Evolutionary conservation across 2,888 invertebrate genomes (phyloP).

Genomic region (Cerceris rybyensis): DNA sequence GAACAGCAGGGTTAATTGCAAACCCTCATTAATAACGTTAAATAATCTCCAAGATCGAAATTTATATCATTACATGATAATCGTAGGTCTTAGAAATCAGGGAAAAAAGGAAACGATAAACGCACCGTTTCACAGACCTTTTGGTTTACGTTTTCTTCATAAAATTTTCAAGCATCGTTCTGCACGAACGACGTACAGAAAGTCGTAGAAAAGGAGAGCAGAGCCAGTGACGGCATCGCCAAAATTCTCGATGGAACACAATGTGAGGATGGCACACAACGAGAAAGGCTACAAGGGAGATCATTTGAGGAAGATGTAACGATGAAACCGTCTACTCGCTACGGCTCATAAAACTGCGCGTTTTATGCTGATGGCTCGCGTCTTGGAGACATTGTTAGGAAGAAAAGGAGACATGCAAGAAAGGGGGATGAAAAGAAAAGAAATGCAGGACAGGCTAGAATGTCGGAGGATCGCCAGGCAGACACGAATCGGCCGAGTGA

Average conservation of each 20-base stretch:
- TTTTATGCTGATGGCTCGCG: constrained; percentile 80
- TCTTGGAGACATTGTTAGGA: constrained; percentile 72
- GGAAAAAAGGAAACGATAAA: not conserved
- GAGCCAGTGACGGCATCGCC: constrained; percentile 31
- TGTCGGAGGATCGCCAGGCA: constrained; percentile 6
- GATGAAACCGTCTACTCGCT: constrained; percentile 74
- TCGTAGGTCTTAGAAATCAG: too few species aligned
- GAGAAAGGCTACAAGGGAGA: constrained; percentile 36
- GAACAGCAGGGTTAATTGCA: too few species aligned
- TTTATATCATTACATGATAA: too few species aligned
- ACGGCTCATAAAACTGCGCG: constrained; percentile 79
- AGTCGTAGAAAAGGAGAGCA: not conserved
- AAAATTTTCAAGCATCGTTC: not conserved
- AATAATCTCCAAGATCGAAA: too few species aligned
- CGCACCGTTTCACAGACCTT: not conserved
- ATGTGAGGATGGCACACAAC: constrained; percentile 29
- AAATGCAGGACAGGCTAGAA: constrained; percentile 26
- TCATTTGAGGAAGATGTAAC: constrained; percentile 77
- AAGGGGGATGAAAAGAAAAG: constrained; percentile 16
- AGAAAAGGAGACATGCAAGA: constrained; percentile 45
- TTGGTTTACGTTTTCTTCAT: not conserved
- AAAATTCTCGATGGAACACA: constrained; percentile 47
- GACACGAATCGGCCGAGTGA: constrained; percentile 22
- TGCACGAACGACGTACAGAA: not conserved
- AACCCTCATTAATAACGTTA: too few species aligned